Percentiles rank a stretch among this genome's conserved stretches.
phyloP scores from a whole-genome alignment of 2,888 invertebrate species.

The Petrolisthes cinctipes region DNA sequence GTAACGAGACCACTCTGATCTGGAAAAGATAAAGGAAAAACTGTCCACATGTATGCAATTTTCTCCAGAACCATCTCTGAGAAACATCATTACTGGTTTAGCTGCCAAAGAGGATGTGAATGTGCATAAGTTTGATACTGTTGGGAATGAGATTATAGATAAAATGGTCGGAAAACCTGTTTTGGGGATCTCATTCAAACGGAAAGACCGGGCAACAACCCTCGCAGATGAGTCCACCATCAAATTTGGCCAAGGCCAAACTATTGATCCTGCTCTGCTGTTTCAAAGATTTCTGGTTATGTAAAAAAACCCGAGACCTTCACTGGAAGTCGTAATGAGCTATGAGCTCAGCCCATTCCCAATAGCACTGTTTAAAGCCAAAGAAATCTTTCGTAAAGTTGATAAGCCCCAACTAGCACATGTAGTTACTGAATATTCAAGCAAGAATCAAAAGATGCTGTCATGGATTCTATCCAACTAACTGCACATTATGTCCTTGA shows the following conservation, averaged over 20 bases:
- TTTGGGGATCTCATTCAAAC: not conserved
- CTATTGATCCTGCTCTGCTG: not conserved
- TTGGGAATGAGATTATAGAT: not conserved
- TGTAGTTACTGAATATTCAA: conserved; percentile 19
- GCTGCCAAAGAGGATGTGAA: not conserved
- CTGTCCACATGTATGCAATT: not conserved
- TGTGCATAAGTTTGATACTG: not conserved
- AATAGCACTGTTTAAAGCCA: not conserved
- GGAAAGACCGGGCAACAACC: not conserved
- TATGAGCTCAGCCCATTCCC: not conserved
- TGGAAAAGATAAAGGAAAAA: too few relatives aligned
- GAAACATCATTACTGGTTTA: too few relatives aligned
- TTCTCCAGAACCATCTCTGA: too few relatives aligned
- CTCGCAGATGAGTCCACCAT: not conserved
- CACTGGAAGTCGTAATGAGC: not conserved
- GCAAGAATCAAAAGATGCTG: conserved; percentile 5
- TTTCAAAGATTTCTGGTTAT: conserved; percentile 26
- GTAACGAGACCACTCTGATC: too few relatives aligned
- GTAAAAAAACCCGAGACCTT: not conserved
- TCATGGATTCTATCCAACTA: not conserved
- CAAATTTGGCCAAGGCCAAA: not conserved
- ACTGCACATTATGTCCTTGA: not conserved
- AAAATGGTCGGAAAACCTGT: conserved; percentile 8
- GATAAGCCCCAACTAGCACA: not conserved
- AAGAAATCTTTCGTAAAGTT: not conserved